These are phyloP conservation scores for Leptatherina wallacei DNA, from an alignment of 2,797 vertebrate genomes.

Conservation along the genomic window DNA sequence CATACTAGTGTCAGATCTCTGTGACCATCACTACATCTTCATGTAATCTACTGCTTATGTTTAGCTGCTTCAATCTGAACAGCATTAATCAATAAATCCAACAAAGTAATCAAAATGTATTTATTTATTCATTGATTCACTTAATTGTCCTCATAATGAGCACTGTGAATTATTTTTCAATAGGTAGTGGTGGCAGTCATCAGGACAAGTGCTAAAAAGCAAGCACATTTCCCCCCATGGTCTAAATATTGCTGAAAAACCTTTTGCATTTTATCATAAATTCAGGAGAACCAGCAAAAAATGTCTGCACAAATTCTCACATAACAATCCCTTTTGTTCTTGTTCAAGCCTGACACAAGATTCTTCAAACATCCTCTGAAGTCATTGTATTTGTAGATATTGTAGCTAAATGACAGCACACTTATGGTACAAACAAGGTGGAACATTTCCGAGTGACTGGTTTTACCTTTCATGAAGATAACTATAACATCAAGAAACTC, in stretches of 20 bases:
- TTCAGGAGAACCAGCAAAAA: neutral
- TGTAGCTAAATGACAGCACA: neutral
- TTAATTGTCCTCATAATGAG: neutral
- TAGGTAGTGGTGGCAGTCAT: neutral
- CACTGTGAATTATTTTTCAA: neutral
- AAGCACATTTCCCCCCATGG: neutral
- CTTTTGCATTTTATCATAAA: neutral
- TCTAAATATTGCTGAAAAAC: neutral
- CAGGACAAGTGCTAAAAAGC: neutral
- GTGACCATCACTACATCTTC: neutral
- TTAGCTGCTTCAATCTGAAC: neutral
- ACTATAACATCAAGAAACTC: constrained; percentile 96
- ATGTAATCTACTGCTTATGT: neutral
- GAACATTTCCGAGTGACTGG: neutral
- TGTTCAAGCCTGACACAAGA: neutral
- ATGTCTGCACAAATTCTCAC: neutral
- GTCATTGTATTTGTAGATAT: neutral
- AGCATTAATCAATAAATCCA: neutral
- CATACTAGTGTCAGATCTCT: neutral
- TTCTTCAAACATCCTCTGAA: neutral
- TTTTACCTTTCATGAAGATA: constrained; percentile 86
- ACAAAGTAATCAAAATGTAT: neutral
- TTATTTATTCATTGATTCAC: neutral
- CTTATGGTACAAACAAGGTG: neutral
- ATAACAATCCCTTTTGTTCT: neutral